Base-by-base conservation (phyloP, 37 sponge, comb jelly and placozoan genomes). In the Bolinopsis microptera region DNA sequence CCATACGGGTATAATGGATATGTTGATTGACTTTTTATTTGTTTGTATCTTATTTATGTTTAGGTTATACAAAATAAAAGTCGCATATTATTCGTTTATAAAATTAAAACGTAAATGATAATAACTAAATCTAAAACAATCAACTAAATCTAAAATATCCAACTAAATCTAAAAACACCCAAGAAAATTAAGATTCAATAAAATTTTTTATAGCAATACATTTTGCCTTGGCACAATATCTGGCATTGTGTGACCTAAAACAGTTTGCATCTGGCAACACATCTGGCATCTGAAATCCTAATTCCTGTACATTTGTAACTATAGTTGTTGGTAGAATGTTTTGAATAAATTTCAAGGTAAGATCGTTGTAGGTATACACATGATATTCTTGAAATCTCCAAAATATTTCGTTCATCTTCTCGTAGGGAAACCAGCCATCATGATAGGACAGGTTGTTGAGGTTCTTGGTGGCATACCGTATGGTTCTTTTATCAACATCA, bases 171-270 rank as follows among this genome's bases (percentile, higher is more conserved):
- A 24, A n/a, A 70, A 70, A 5, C 2, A 24, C 74, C 25, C n/a
- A n/a, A 26, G 9, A 21, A 9, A 61, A 18, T 61, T 70, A 25
- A 70, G 37, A 48, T 13, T 48, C 37, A 34, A 35, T 36, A 77
- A 77, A 77, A 35, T 77, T 32, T 35, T 77, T 9, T 2, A 77
- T 34, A 21, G 35, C 80, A 18, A 32, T 27, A 77, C 35, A 34
- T 77, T 77, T 77, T 35, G 80, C 80, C 18, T 77, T 77, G 1
- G 80, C 80, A 34, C 80, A 77, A 34, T 77, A 77, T 35, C 80
- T 1, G 21, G 1, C 35, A 3, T 32, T 32, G 36, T 77, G 80
- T 3, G 1, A 16, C 0, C 80, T 1, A 77, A 32, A 77, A 77
- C 80, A 77, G 1, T 77, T 32, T 21, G 80, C 3, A 32, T 77